Conservation (phyloP, 2,113 vertebrate genomes). For the Lepus timidus region DNA sequence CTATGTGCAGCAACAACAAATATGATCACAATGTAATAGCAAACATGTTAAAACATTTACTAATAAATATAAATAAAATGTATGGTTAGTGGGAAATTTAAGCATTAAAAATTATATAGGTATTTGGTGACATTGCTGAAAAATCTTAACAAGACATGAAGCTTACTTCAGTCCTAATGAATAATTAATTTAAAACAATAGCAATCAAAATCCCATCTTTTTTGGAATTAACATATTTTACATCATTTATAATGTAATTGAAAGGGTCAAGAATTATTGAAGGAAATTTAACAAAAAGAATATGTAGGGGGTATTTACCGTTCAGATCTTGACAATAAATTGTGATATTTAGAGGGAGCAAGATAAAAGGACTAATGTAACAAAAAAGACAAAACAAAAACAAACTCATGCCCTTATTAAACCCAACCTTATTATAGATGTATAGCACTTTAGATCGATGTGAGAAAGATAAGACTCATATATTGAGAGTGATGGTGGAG, state of each 20-base stretch:
- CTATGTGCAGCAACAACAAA: not conserved
- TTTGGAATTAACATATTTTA: not conserved
- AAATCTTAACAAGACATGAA: not conserved
- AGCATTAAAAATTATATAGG: not conserved
- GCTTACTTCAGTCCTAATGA: not conserved
- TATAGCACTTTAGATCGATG: not conserved
- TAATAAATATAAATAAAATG: not conserved
- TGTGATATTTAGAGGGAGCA: not conserved
- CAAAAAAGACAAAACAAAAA: not conserved
- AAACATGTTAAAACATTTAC: not conserved
- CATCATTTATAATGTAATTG: not conserved
- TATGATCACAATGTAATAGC: not conserved
- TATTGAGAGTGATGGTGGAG: not conserved
- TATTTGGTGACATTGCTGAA: not conserved
- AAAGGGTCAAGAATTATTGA: not conserved
- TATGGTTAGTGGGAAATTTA: not conserved
- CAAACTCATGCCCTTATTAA: not conserved
- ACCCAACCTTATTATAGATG: not conserved
- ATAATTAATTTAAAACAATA: not conserved
- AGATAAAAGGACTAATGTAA: not conserved
- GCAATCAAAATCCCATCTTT: not conserved
- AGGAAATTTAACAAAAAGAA: not conserved
- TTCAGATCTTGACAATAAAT: not conserved
- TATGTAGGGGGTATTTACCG: not conserved
- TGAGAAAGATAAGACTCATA: not conserved